Conservation (phyloP, 2,888 invertebrate species). For the Ophonus ardosiacus region DNA sequence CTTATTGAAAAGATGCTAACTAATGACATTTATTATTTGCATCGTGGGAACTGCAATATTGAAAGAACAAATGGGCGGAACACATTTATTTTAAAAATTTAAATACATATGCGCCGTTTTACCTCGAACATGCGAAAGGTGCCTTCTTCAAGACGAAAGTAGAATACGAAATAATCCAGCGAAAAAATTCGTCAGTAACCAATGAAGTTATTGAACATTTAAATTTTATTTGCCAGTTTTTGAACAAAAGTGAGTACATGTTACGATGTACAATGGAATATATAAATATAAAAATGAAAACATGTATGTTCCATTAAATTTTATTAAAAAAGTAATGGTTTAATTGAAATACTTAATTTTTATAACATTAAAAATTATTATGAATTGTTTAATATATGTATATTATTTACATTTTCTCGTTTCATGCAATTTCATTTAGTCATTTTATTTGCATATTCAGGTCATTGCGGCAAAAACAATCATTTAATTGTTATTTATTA, state of each 20-base stretch:
- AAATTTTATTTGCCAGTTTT: neutral
- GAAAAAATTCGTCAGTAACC: neutral
- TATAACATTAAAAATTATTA: neutral
- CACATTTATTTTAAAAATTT: neutral
- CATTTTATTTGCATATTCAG: neutral
- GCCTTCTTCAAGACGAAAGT: neutral
- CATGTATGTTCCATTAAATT: neutral
- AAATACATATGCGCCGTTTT: neutral
- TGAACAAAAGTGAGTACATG: neutral
- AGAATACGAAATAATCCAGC: neutral
- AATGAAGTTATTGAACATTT: neutral
- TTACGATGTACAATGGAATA: neutral
- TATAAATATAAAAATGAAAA: neutral
- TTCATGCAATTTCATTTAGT: neutral
- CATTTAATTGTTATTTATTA: neutral
- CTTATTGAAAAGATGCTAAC: too few relatives aligned
- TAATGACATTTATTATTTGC: neutral
- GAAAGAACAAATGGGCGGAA: neutral
- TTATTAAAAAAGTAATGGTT: neutral
- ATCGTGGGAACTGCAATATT: neutral
- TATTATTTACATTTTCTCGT: neutral
- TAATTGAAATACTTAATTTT: neutral
- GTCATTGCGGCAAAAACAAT: neutral
- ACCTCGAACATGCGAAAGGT: neutral
- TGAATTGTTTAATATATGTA: neutral